Evolutionary conservation across 2,888 invertebrate species (phyloP), one percentile per base, ranked within the genome.

Genomic region (Mesorhabditis spiculigera): DNA sequence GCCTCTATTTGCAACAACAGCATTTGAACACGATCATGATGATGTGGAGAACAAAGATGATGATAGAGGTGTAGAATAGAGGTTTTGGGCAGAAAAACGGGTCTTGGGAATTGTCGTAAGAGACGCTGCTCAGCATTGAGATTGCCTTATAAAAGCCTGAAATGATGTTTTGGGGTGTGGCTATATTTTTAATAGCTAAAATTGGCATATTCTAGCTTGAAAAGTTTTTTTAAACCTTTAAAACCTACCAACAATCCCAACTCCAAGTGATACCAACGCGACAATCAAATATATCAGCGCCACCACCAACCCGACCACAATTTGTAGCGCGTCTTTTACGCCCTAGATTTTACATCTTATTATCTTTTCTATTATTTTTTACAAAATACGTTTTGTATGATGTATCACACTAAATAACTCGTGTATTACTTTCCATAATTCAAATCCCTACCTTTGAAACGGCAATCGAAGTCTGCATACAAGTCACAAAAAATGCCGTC

Each of bases 391-490:
- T 10, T n/a, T 13, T 13, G 58, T 10, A 58, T 13, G 58, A 58
- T 13, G n/a, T 13, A 58, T 13, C 10, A 58, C 10, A 58, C 10
- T 10, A 58, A 13, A 58, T 13, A 13, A 58, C 10, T 58, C n/a
- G 58, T 13, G 10, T 58, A 13, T n/a, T 10, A 58, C n/a, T 63
- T 10, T 10, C n/a, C 16, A 16, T n/a, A 16, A 63, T n/a, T n/a
- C 41, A 16, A 63, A 63, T n/a, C 58, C 58, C 79, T 13, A 78
- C 80, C 45, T 78, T 80, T 6, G 75, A 73, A 4, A 80, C 78
- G 4, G 80, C 80, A n/a, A 80, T 77, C 8, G 80, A 78, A 1
- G 80, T 77, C 63, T 78, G 78, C 73, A 80, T 77, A 65, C 80
- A 80, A 10, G 80, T 80, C 62, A 77, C 74, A 63, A 80, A 78